phyloP scores from a whole-genome alignment of 2,113 vertebrate species.

The Emydura subglobosa region DNA sequence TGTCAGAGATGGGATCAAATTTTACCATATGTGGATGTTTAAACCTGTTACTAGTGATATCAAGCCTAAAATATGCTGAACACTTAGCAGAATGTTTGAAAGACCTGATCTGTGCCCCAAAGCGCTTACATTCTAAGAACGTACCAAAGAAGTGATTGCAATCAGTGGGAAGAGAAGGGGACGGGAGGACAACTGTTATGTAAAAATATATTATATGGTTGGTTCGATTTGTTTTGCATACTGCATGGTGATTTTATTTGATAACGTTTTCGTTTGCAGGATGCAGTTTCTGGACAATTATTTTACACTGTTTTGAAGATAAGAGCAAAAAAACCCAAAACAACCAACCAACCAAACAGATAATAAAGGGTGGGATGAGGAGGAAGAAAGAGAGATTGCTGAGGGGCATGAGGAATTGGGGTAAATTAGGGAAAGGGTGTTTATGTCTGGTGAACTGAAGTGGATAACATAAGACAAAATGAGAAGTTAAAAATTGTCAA shows the following conservation, averaged over 20 bases:
- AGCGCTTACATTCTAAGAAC: neutral
- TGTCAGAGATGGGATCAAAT: neutral
- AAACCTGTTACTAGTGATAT: neutral
- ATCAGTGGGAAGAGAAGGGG: neutral
- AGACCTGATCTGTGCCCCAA: neutral
- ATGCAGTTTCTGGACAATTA: neutral
- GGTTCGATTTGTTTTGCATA: neutral
- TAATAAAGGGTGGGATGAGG: accelerated
- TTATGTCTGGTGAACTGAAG: neutral
- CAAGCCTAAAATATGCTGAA: neutral
- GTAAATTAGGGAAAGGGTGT: neutral
- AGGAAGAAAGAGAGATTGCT: neutral
- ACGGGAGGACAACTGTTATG: neutral
- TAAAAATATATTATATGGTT: neutral
- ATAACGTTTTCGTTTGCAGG: neutral
- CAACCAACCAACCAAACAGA: neutral
- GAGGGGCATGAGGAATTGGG: accelerated
- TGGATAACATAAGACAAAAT: neutral
- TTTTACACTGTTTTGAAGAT: too few relatives aligned
- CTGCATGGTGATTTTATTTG: neutral
- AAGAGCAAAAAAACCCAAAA: neutral
- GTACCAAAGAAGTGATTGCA: neutral
- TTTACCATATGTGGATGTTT: neutral
- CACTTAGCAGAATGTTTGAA: neutral
- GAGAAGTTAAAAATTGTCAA: neutral